These are phyloP conservation scores for Nyctereutes procyonoides DNA, from an alignment of 2,113 vertebrate genomes.

Conservation along the genomic window DNA sequence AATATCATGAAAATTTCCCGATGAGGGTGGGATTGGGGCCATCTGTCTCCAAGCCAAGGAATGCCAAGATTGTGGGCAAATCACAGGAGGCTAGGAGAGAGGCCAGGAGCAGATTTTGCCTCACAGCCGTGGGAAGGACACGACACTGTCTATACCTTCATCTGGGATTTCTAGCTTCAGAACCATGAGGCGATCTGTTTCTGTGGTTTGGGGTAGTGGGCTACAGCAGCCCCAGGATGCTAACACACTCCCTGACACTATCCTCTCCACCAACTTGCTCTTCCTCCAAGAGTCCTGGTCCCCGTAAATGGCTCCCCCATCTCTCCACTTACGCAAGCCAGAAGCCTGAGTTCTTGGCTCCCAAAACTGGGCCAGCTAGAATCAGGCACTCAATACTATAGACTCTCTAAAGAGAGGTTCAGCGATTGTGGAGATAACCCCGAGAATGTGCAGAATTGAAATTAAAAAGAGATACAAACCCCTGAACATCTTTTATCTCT, in stretches of 20 bases:
- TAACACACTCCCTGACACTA: too few relatives aligned
- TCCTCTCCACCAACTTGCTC: not conserved
- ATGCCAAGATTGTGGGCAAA: too few relatives aligned
- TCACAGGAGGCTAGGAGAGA: not conserved
- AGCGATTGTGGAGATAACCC: constrained; percentile 44
- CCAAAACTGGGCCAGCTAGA: not conserved
- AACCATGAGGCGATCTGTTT: not conserved
- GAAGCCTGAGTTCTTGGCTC: not conserved
- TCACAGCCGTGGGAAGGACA: not conserved
- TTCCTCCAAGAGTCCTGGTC: not conserved
- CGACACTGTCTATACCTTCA: rapidly evolving
- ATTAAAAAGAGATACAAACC: constrained; percentile 59
- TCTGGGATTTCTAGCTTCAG: not conserved
- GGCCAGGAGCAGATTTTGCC: not conserved
- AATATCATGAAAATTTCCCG: not conserved
- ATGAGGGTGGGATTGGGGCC: not conserved
- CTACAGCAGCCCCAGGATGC: not conserved
- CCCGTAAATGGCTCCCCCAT: not conserved
- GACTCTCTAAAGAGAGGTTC: constrained; percentile 19
- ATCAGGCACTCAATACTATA: not conserved
- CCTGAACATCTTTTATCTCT: constrained; percentile 37
- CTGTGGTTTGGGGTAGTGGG: not conserved
- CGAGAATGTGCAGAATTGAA: constrained; percentile 34
- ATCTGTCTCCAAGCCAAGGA: not conserved
- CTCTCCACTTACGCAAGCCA: not conserved